Evolutionary conservation across 2,888 invertebrate species (phyloP), one percentile per base, ranked within the genome.

Genomic region (Synergus umbraculus): DNA sequence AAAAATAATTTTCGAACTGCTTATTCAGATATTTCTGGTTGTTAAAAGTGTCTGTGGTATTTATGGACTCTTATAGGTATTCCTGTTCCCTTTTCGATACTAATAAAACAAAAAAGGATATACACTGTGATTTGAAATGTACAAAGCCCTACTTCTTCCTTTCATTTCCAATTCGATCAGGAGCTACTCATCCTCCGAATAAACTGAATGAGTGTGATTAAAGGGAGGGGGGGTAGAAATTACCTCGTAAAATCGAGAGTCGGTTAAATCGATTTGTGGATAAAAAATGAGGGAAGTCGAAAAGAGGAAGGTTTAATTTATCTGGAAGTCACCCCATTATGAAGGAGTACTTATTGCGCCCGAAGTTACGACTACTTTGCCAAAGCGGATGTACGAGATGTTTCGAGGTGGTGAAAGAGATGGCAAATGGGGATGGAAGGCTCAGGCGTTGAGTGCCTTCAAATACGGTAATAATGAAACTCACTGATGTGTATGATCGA

Each of bases 401-500:
- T 46, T 76, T 12, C 29, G 73, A 49, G 77, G 73, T 54, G n/a
- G 54, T 5, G 37, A 73, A 54, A 54, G 73, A 54, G 73, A 54
- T 54, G 73, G 73, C 13, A 73, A 73, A 73, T 54, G 12, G 49
- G 49, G 73, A 73, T 44, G 29, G 22, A 58, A 77, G 66, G 13
- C 43, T 13, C 22, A 41, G 46, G 79, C 69, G 73, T 66, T 80
- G 79, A 89, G 87, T 88, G 87, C 84, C 85, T 85, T 83, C 85
- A 87, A 90, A 90, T 90, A 90, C 86, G 86, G 87, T 87, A 89
- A 91, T 90, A 90, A 90, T 88, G 88, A 89, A 90, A 90, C 85
- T 87, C 88, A 89, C 86, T 85, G 89, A 90, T 87, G 90, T 89
- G 91, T 88, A 89, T 90, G 90, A 91, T 91, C 89, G 89, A 90